Conservation (phyloP, 2,113 vertebrate genomes). For the Hepsetus odoe region DNA sequence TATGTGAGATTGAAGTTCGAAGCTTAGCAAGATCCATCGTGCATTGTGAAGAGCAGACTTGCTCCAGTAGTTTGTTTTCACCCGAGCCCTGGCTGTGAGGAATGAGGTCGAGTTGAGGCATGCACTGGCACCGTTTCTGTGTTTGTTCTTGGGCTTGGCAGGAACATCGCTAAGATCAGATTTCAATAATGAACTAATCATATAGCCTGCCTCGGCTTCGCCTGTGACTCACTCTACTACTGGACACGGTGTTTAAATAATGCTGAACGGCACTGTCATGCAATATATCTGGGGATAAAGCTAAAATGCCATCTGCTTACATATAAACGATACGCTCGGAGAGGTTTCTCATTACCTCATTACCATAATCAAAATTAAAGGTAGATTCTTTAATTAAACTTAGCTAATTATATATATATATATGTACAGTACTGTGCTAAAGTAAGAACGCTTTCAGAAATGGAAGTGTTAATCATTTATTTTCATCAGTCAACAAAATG, state of each 20-base stretch:
- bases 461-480: too few relatives aligned
- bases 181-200: slow-evolving; percentile 32
- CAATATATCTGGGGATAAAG: slow-evolving; percentile 1
- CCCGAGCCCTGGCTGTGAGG: slow-evolving; percentile 7
- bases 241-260: background rate
- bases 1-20: background rate
- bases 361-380: background rate
- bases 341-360: background rate
- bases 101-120: slow-evolving; percentile 32
- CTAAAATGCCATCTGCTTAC: background rate
- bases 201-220: slow-evolving; percentile 14
- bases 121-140: slow-evolving; percentile 35
- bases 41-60: slow-evolving; percentile 36
- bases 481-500: too few relatives aligned
- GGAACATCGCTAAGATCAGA: slow-evolving; percentile 33
- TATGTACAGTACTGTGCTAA: too few relatives aligned
- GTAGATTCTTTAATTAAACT: background rate
- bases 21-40: slow-evolving; percentile 36
- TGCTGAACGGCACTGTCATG: slow-evolving; percentile 12
- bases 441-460: too few relatives aligned
- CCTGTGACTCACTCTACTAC: slow-evolving; percentile 11
- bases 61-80: slow-evolving; percentile 30
- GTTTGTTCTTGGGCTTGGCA: slow-evolving; percentile 36
- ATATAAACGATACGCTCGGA: background rate
- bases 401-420: too few relatives aligned